phyloP scores from a whole-genome alignment of 2,113 vertebrate species.

The Ailurus styani region DNA sequence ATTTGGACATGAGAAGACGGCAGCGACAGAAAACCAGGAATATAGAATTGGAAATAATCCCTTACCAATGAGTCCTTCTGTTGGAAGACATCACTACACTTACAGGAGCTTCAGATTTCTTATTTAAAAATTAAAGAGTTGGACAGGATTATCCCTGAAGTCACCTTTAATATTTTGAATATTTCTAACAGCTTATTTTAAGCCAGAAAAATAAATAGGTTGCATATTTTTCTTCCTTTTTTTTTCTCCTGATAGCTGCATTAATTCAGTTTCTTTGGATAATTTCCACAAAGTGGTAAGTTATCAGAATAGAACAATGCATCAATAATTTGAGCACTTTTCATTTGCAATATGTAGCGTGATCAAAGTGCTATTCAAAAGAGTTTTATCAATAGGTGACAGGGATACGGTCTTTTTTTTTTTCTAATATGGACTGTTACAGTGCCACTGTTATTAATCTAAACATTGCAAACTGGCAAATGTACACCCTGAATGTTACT shows the following conservation, averaged over 20 bases:
- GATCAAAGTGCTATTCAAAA: not conserved
- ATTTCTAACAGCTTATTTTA: not conserved
- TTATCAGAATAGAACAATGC: not conserved
- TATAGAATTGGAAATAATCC: not conserved
- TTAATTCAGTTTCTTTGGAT: not conserved
- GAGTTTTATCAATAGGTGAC: not conserved
- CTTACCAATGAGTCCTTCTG: not conserved
- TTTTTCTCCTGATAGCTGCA: not conserved
- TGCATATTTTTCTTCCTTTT: not conserved
- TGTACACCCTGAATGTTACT: not conserved
- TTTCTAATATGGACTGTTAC: not conserved
- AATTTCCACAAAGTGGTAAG: not conserved
- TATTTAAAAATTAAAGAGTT: not conserved
- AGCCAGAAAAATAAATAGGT: not conserved
- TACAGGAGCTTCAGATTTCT: not conserved
- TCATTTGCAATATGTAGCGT: not conserved
- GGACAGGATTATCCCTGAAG: not conserved
- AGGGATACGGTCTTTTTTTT: not conserved
- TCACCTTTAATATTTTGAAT: not conserved
- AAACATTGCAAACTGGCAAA: not conserved
- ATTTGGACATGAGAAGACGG: not conserved
- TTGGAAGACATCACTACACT: not conserved
- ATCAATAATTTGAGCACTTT: constrained; percentile 8
- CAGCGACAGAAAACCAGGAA: not conserved
- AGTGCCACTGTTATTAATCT: not conserved